Base-by-base conservation (phyloP, 2,888 invertebrate genomes). In the Euphydryas editha region DNA sequence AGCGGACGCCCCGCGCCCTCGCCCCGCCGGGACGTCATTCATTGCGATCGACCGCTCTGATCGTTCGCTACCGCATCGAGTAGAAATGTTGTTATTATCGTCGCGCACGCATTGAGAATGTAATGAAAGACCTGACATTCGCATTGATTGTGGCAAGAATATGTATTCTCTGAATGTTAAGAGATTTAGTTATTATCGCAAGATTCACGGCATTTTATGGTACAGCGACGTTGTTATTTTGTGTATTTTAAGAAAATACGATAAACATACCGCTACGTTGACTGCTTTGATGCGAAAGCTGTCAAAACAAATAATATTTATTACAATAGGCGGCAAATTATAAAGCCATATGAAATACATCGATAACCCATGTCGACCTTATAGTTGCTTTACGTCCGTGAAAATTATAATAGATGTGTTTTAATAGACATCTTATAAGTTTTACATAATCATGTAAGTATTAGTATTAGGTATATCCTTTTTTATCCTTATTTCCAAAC, bases 71-170 rank as follows among this genome's bases (percentile, higher is more conserved):
- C 88, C 87, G 85, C 86, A 83, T 83, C 85, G 84, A 85, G 87
- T 90, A 87, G 88, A 88, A 89, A 90, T 87, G 88, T 88, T 87
- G 86, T 89, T 90, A 91, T 90, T 91, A 91, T 87, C 86, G 80
- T 79, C 81, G 80, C 82, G 85, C 84, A 88, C 88, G 86, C 86
- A 88, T 81, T 78, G 77, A 75, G 86, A 85, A 88, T 86, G 87
- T 84, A 84, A 86, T 88, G 85, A 87, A 84, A 84, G 79, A 78
- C 74, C 79, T 75, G 72, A 79, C 73, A 76, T 81, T 82, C 80
- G 78, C 81, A 82, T 80, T 80, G 76, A 82, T 82, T 78, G 77
- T 79, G 78, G 77, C 75, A 74, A 74, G 75, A 75, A 71, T 78
- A 80, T 79, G 30, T 30, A 30, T 30, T 30, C 30, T 30, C 8